phyloP scores from a whole-genome alignment of 2,113 vertebrate species.

The Petrocephalus zakoni region DNA sequence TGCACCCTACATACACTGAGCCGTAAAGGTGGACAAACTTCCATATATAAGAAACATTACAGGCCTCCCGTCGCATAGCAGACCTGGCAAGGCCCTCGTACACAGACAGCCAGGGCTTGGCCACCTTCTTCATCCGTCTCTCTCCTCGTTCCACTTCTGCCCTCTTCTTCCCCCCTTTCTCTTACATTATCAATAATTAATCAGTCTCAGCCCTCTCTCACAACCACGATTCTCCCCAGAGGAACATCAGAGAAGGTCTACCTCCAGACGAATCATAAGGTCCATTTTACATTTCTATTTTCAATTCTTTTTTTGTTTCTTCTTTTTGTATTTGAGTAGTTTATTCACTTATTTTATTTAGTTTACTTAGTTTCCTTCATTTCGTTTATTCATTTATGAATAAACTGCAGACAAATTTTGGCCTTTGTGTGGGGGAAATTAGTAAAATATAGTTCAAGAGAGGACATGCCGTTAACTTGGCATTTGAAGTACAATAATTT shows the following conservation, averaged over 20 bases:
- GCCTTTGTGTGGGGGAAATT: not conserved
- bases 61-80: not conserved
- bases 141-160: not conserved
- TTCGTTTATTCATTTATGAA: not conserved
- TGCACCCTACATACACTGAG: not conserved
- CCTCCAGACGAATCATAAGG: conserved; percentile 20
- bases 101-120: not conserved
- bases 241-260: conserved; percentile 24
- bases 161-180: not conserved
- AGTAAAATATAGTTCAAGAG: not conserved
- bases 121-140: not conserved
- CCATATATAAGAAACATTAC: not conserved
- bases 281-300: not conserved
- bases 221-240: not conserved
- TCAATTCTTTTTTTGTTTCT: not conserved
- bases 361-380: too few species aligned
- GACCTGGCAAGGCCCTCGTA: not conserved
- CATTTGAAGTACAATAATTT: not conserved
- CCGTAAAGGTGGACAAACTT: not conserved
- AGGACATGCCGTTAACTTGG: not conserved
- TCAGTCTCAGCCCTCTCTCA: not conserved
- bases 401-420: not conserved
- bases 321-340: not conserved
- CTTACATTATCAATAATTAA: conserved; percentile 27
- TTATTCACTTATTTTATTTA: not conserved